These are phyloP conservation scores for Thalassophryne amazonica DNA, from an alignment of 2,797 vertebrate species.

Conservation along the genomic window DNA sequence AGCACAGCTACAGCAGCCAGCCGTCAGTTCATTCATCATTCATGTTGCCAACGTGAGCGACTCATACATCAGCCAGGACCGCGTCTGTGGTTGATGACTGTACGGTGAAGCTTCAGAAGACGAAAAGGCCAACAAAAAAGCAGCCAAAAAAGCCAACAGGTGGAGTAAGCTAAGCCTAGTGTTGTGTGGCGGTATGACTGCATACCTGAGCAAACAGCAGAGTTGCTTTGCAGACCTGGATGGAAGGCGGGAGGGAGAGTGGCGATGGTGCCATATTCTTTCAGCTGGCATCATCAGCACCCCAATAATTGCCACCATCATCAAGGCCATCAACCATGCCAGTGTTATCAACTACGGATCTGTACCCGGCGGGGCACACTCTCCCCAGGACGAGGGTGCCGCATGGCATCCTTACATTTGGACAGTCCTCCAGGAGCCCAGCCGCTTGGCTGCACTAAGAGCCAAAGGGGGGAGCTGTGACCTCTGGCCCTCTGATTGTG, in stretches of 20 bases:
- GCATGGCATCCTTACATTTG: constrained; percentile 63
- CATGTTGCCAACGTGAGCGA: constrained; percentile 28
- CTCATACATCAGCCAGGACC: constrained; percentile 35
- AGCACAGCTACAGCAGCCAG: constrained; percentile 30
- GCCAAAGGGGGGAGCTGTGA: constrained; percentile 78
- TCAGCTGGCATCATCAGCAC: constrained; percentile 78
- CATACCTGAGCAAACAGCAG: constrained; percentile 81
- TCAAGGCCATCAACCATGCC: constrained; percentile 22
- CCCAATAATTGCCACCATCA: constrained; percentile 54
- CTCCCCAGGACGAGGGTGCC: constrained; percentile 73
- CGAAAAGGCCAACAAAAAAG: constrained; percentile 11
- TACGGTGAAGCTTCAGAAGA: constrained; percentile 8
- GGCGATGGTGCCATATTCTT: constrained; percentile 74
- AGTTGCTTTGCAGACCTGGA: constrained; percentile 77
- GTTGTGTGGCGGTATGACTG: constrained; percentile 70
- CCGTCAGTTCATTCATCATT: constrained; percentile 46
- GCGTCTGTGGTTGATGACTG: constrained; percentile 19
- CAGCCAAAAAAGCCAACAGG: constrained; percentile 13
- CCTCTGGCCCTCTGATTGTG: constrained; percentile 76
- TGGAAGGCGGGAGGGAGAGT: constrained; percentile 42
- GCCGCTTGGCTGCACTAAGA: constrained; percentile 51
- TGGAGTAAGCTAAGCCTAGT: constrained; percentile 20
- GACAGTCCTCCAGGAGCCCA: constrained; percentile 80
- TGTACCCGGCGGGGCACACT: constrained; percentile 61
- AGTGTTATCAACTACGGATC: constrained; percentile 36